Conservation (phyloP, 2,113 vertebrate genomes). For the Sceloporus tristichus region DNA sequence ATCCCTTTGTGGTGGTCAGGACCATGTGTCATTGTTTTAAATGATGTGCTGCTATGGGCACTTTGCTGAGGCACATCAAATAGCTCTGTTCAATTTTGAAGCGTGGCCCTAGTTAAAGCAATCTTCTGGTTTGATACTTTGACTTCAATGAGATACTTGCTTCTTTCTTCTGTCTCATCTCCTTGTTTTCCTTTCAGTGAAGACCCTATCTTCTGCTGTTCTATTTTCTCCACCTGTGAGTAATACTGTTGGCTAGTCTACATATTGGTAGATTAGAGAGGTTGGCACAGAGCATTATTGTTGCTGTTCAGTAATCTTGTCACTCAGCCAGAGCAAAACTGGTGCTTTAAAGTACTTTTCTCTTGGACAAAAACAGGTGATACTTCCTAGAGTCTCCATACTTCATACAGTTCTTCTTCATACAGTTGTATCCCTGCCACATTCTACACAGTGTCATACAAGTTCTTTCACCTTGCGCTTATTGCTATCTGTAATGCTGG, state of each 20-base stretch:
- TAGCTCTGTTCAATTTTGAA: background rate
- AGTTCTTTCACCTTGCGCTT: background rate
- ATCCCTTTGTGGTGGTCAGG: background rate
- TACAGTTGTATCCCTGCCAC: background rate
- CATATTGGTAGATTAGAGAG: conserved; percentile 12
- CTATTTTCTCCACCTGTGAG: conserved; percentile 22
- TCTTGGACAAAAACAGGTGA: background rate
- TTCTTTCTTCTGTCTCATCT: conserved; percentile 10
- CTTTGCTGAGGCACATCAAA: background rate
- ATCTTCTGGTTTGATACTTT: background rate
- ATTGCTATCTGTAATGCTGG: background rate
- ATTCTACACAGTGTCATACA: background rate
- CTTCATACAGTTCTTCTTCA: background rate
- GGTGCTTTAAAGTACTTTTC: background rate
- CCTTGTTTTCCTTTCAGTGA: conserved; percentile 36
- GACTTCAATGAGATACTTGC: background rate
- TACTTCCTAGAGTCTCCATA: background rate
- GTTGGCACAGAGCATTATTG: background rate
- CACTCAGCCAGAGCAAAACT: background rate
- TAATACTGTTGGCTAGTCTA: conserved; percentile 9
- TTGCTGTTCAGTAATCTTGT: background rate
- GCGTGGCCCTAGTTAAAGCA: background rate
- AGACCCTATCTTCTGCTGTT: conserved; percentile 29
- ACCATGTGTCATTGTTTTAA: background rate
- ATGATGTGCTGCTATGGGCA: background rate